Base-by-base conservation (phyloP, 2,888 invertebrate genomes). In the Fragum fragum region DNA sequence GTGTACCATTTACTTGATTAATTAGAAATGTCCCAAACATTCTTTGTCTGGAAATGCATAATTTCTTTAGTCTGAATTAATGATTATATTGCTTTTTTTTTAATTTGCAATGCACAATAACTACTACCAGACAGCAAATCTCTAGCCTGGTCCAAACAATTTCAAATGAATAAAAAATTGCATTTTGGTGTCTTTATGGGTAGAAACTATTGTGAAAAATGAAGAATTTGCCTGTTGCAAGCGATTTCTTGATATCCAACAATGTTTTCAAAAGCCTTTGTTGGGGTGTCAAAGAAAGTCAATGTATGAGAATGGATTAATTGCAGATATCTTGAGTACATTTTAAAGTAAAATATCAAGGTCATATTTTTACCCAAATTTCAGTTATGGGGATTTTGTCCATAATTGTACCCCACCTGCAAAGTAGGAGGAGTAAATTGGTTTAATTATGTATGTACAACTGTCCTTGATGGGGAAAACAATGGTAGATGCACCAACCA, bases 281-380 rank as follows among this genome's bases (percentile, higher is more conserved):
- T 36, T 36, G 9, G 32, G 32, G 32, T 36, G 32, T 36, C 32
- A 36, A 6, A 9, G 32, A 36, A 36, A 36, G 32, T 14, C n/a
- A 57, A 57, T 57, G 57, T 23, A 14, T 57, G 57, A 23, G 21
- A 21, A 57, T 23, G 57, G 26, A 23, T 57, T 57, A 57, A 23
- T 23, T 23, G 32, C 57, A 57, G 57, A 57, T 57, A 14, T 23
- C 5, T n/a, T 57, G 21, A 23, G 14, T 7, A 26, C 26, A 57
- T 52, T n/a, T 52, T 21, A 21, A n/a, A n/a, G n/a, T 23, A 14
- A 23, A 23, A 23, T 57, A 23, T 57, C 57, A 57, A 23, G 23
- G 21, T 52, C 18, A n/a, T n/a, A n/a, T 2, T 23, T n/a, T 26
- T 59, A 26, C 26, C 23, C 23, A 14, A 26, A 6, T 26, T 59